phyloP scores from a whole-genome alignment of 2,113 vertebrate genomes.

The Beaufortia kweichowensis region DNA sequence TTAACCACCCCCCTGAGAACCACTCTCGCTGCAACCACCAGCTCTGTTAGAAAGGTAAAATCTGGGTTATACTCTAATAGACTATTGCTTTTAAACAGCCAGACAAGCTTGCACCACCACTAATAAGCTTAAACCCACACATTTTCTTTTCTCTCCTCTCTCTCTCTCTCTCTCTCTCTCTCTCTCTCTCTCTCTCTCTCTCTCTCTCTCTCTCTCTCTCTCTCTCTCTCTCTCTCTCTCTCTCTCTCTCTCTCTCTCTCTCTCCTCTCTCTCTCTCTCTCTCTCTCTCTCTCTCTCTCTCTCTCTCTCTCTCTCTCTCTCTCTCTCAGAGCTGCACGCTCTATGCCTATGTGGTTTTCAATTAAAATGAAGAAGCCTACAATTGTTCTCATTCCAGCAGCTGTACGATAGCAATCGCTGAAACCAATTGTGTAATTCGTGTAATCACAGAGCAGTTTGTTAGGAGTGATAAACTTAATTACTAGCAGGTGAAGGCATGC shows the following conservation, averaged over 20 bases:
- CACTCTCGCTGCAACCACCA: slow-evolving; percentile 22
- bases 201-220: not conserved
- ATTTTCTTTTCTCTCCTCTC: not conserved
- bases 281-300: not conserved
- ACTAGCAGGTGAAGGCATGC: slow-evolving; percentile 54
- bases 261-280: slow-evolving; percentile 1
- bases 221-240: not conserved
- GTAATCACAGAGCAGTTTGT: slow-evolving; percentile 56
- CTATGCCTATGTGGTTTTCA: slow-evolving; percentile 44
- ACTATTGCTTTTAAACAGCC: slow-evolving; percentile 38
- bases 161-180: no score
- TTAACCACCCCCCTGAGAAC: slow-evolving; percentile 53
- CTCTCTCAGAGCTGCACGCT: not conserved
- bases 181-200: not conserved
- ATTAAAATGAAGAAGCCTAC: slow-evolving; percentile 48
- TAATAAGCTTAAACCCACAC: not conserved
- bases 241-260: slow-evolving; percentile 1
- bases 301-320: not conserved
- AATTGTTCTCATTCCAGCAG: slow-evolving; percentile 53
- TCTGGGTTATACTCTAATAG: slow-evolving; percentile 10
- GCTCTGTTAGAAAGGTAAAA: slow-evolving; percentile 35
- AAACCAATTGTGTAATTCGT: slow-evolving; percentile 57
- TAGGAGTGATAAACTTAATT: slow-evolving; percentile 53
- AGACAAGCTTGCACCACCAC: slow-evolving; percentile 22
- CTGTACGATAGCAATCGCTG: slow-evolving; percentile 55